Percentiles rank a stretch among this genome's conserved stretches.
Conservation (phyloP, 2,888 invertebrate genomes). For the Apamea crenata region DNA sequence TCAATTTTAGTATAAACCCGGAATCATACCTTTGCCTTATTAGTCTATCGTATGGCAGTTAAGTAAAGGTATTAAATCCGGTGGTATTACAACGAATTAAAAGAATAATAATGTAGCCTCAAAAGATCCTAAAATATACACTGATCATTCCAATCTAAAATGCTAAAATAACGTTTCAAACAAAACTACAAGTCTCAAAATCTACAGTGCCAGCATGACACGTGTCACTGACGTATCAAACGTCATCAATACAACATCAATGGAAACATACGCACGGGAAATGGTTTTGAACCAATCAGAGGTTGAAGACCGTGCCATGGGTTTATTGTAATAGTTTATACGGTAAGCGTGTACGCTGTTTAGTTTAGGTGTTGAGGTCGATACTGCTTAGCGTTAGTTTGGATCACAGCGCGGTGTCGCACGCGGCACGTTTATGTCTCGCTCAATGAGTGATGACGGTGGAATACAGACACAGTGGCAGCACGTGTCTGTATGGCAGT, state of each 20-base stretch:
- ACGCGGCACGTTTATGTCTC: neutral
- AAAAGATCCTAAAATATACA: slow-evolving; percentile 71
- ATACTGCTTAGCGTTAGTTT: slow-evolving; percentile 44
- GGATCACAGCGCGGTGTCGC: slow-evolving; percentile 24
- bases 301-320: neutral
- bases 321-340: slow-evolving; percentile 24
- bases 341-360: slow-evolving; percentile 48
- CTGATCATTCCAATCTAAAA: slow-evolving; percentile 68
- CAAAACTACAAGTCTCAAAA: slow-evolving; percentile 67
- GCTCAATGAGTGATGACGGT: slow-evolving; percentile 86
- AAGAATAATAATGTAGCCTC: slow-evolving; percentile 74
- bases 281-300: slow-evolving; percentile 53
- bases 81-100: slow-evolving; percentile 66
- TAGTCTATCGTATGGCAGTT: slow-evolving; percentile 69
- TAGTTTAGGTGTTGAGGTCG: slow-evolving; percentile 47
- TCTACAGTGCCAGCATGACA: slow-evolving; percentile 56
- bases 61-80: slow-evolving; percentile 64
- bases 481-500: slow-evolving; percentile 91
- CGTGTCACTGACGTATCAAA: slow-evolving; percentile 60
- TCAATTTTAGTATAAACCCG: slow-evolving; percentile 59
- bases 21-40: slow-evolving; percentile 60
- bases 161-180: slow-evolving; percentile 66
- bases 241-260: slow-evolving; percentile 55
- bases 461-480: slow-evolving; percentile 89
- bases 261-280: slow-evolving; percentile 24